phyloP scores from a whole-genome alignment of 2,888 invertebrate genomes.

The Metallyticus violacea region DNA sequence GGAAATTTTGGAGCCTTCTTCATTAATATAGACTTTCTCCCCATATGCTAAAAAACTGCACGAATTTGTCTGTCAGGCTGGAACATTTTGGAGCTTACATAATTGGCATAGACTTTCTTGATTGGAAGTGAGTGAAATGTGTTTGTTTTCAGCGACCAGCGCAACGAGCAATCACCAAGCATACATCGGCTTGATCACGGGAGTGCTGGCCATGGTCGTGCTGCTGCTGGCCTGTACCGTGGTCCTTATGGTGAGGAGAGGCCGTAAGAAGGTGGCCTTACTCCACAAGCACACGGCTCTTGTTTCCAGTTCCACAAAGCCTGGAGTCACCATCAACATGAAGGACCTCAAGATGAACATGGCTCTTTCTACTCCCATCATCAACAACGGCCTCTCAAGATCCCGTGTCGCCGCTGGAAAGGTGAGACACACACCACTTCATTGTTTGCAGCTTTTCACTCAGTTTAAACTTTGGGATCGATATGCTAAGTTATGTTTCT shows the following conservation, averaged over 20 bases:
- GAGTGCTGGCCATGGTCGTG: slow-evolving; percentile 63
- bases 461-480: too few species aligned
- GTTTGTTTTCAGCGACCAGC: slow-evolving; percentile 49
- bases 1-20: too few species aligned
- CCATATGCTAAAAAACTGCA: background rate
- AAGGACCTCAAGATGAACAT: slow-evolving; percentile 56
- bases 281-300: slow-evolving; percentile 61
- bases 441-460: too few species aligned
- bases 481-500: background rate
- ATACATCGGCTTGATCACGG: slow-evolving; percentile 65
- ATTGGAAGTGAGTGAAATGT: background rate
- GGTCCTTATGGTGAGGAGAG: slow-evolving; percentile 62
- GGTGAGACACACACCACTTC: too few species aligned
- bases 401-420: slow-evolving; percentile 39
- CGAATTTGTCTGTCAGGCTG: background rate
- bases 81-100: too few species aligned
- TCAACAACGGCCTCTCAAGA: slow-evolving; percentile 53
- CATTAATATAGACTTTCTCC: too few species aligned
- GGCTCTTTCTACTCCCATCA: slow-evolving; percentile 52
- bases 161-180: slow-evolving; percentile 57
- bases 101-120: too few species aligned
- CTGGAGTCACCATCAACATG: slow-evolving; percentile 57
- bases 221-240: slow-evolving; percentile 63
- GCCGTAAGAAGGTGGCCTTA: slow-evolving; percentile 61
- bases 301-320: slow-evolving; percentile 55